These are phyloP conservation scores for Pristis pectinata DNA, from an alignment of 2,797 vertebrate genomes.

Conservation along the genomic window DNA sequence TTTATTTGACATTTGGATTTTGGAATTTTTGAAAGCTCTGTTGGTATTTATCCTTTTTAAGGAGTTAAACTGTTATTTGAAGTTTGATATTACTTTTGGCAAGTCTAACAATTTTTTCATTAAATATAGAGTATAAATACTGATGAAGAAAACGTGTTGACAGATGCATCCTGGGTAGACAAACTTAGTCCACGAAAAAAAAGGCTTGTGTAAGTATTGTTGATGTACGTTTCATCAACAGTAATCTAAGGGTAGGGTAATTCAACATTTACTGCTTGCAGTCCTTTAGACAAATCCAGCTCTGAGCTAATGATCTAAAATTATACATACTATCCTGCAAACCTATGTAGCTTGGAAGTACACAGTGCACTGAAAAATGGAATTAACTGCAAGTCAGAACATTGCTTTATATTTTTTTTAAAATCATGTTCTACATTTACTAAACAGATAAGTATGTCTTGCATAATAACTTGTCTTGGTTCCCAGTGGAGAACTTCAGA, in stretches of 20 bases:
- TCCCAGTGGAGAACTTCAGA: background rate
- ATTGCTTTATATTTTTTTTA: background rate
- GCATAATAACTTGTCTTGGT: background rate
- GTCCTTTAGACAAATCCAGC: background rate
- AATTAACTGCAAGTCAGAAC: background rate
- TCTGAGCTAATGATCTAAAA: background rate
- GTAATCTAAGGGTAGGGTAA: background rate
- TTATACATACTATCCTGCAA: background rate
- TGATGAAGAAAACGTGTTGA: slow-evolving; percentile 47
- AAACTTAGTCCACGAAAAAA: slow-evolving; percentile 57
- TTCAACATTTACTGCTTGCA: background rate
- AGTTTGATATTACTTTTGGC: background rate
- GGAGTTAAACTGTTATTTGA: background rate
- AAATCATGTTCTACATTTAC: background rate
- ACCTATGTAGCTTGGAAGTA: background rate
- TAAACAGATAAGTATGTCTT: background rate
- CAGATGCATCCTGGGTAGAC: slow-evolving; percentile 67
- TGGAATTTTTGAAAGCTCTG: background rate
- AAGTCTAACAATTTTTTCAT: background rate
- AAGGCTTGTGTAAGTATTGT: slow-evolving; percentile 64
- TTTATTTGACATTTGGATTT: background rate
- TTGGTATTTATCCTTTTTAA: background rate
- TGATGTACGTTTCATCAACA: background rate
- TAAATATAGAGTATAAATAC: slow-evolving; percentile 51
- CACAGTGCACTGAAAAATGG: background rate